These are phyloP conservation scores for Amiota mariae DNA, from an alignment of 2,888 invertebrate genomes.

Conservation along the genomic window DNA sequence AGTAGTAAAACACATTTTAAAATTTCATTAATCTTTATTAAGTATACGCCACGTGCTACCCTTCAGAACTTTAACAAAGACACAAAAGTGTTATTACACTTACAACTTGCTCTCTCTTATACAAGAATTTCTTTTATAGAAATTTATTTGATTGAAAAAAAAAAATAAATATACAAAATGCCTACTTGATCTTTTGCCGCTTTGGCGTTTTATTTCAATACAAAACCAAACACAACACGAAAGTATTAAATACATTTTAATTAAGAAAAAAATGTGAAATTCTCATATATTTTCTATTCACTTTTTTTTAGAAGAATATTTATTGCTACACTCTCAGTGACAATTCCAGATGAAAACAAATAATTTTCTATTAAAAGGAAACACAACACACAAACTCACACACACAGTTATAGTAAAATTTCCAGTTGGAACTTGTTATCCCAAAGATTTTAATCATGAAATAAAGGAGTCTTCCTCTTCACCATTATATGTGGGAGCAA, in stretches of 20 bases:
- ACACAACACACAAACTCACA: slow-evolving; percentile 28
- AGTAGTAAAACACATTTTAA: too few relatives aligned
- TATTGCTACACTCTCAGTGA: too few relatives aligned
- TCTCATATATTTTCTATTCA: too few relatives aligned
- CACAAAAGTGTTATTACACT: background rate
- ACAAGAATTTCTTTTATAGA: background rate
- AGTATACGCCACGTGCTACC: background rate
- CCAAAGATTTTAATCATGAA: slow-evolving; percentile 31
- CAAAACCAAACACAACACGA: background rate
- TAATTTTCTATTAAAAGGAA: slow-evolving; percentile 59
- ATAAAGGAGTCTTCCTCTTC: slow-evolving; percentile 17
- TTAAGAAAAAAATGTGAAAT: background rate
- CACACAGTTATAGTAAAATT: slow-evolving; percentile 45
- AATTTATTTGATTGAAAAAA: slow-evolving; percentile 8
- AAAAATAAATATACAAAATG: too few relatives aligned
- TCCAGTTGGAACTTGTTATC: slow-evolving; percentile 62
- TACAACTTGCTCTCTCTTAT: background rate
- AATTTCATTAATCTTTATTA: background rate
- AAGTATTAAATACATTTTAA: slow-evolving; percentile 7
- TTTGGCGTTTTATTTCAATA: slow-evolving; percentile 13
- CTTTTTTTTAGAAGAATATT: too few relatives aligned
- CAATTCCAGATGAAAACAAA: slow-evolving; percentile 51
- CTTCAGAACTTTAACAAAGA: background rate
- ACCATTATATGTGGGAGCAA: background rate
- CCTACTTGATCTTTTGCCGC: slow-evolving; percentile 17